Evolutionary conservation across 2,113 vertebrate genomes (phyloP).

Genomic region (Procavia capensis): DNA sequence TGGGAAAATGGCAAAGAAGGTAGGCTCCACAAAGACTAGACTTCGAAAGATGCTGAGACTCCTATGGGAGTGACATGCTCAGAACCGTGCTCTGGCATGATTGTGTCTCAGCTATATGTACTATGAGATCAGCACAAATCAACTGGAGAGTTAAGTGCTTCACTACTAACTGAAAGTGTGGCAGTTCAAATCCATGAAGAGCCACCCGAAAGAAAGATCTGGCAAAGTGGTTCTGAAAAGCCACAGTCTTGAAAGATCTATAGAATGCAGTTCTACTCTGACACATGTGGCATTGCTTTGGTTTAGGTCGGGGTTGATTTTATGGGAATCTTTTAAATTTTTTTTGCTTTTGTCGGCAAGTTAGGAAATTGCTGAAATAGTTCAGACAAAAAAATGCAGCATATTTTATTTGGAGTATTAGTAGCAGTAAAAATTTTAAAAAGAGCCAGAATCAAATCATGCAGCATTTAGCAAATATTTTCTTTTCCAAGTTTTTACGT

Average conservation of each 20-base stretch:
- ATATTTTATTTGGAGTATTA: neutral
- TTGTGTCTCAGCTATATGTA: neutral
- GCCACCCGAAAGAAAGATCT: neutral
- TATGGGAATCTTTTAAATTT: neutral
- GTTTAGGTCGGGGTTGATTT: neutral
- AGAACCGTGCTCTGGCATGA: neutral
- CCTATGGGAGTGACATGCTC: neutral
- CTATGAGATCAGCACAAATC: neutral
- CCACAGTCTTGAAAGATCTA: neutral
- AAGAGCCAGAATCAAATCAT: neutral
- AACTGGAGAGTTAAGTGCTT: neutral
- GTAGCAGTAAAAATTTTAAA: neutral
- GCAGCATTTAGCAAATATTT: neutral
- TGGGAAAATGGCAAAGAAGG: neutral
- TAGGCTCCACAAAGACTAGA: neutral
- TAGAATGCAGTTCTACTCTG: neutral
- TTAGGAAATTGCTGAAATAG: neutral
- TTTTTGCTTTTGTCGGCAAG: neutral
- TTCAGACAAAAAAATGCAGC: neutral
- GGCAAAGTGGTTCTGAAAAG: neutral
- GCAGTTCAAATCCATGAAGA: neutral
- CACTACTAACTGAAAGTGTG: neutral
- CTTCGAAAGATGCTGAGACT: neutral
- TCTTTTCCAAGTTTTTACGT: neutral
- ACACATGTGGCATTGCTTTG: neutral